Evolutionary conservation across 2,888 invertebrate species (phyloP).

Genomic region (Euplexia lucipara): DNA sequence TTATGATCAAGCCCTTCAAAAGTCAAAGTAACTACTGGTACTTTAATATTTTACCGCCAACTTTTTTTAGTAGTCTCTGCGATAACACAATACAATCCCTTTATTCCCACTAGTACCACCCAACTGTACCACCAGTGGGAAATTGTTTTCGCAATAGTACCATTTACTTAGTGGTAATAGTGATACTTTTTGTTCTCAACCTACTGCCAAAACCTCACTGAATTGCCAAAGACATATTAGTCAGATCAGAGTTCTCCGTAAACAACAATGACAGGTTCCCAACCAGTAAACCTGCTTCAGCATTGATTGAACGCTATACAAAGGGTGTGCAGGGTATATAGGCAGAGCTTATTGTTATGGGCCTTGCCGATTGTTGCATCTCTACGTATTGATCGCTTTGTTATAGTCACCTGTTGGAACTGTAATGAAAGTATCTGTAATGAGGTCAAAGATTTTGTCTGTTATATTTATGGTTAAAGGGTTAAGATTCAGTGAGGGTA

Average conservation of each 20-base stretch:
- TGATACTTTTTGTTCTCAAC: too few species aligned
- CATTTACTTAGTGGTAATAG: too few species aligned
- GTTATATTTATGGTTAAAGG: not conserved
- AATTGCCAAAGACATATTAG: constrained; percentile 2
- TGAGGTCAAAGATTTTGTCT: constrained; percentile 12
- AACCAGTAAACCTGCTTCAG: constrained; percentile 16
- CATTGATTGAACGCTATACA: constrained; percentile 39
- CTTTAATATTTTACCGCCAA: not conserved
- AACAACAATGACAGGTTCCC: constrained; percentile 13
- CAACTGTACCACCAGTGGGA: too few species aligned
- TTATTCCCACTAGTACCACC: too few species aligned
- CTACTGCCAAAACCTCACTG: not conserved
- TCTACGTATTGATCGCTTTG: constrained; percentile 43
- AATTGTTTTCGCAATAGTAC: too few species aligned
- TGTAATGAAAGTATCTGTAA: constrained; percentile 24
- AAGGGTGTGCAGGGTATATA: constrained; percentile 24
- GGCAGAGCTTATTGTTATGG: constrained; percentile 41
- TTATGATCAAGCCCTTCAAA: not conserved
- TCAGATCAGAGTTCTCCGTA: not conserved
- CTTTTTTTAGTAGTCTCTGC: too few species aligned
- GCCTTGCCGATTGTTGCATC: constrained; percentile 47
- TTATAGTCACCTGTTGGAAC: constrained; percentile 1
- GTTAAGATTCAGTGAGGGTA: too few species aligned
- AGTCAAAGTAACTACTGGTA: not conserved
- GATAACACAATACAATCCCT: too few species aligned